phyloP scores from a whole-genome alignment of 2,888 invertebrate genomes.

The Drosophila koepferae region DNA sequence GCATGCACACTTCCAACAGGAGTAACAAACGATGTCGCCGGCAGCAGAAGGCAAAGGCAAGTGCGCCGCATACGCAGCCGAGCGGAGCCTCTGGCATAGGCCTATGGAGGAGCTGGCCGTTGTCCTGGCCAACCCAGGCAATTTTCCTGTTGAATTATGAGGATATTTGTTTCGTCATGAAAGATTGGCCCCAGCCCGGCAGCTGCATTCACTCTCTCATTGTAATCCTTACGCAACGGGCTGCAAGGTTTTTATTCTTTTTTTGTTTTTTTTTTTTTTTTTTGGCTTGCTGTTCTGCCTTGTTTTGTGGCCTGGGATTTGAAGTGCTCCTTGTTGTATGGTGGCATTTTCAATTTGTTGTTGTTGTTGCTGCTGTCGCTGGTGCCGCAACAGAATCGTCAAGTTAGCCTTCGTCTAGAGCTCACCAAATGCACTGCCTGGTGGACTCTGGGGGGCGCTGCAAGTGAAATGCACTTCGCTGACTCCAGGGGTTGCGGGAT shows the following conservation, averaged over 20 bases:
- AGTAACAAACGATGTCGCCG: constrained; percentile 64
- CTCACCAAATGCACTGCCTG: constrained; percentile 75
- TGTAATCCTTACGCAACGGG: constrained; percentile 62
- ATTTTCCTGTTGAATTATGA: constrained; percentile 83
- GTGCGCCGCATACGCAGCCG: constrained; percentile 17
- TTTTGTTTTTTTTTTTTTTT: constrained; percentile 30
- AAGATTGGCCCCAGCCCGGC: constrained; percentile 78
- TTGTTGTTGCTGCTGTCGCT: constrained; percentile 48
- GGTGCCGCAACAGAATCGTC: constrained; percentile 71
- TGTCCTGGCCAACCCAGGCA: constrained; percentile 50
- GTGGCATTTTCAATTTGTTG: constrained; percentile 31
- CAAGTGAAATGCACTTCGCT: constrained; percentile 78
- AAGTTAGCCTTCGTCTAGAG: constrained; percentile 79
- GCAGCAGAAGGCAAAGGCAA: constrained; percentile 39
- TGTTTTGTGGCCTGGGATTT: constrained; percentile 40
- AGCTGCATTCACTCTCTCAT: constrained; percentile 52
- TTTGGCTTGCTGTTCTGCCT: neutral
- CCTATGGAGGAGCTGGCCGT: constrained; percentile 30
- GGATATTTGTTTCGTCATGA: constrained; percentile 82
- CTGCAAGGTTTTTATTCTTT: constrained; percentile 40
- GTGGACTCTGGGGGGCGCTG: constrained; percentile 25
- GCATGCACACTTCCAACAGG: constrained; percentile 17
- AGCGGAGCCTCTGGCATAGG: constrained; percentile 33
- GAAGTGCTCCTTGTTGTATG: constrained; percentile 36
- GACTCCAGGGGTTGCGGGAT: constrained; percentile 49